These are phyloP conservation scores for Poecile atricapillus DNA, from an alignment of 2,113 vertebrate species.

Conservation along the genomic window DNA sequence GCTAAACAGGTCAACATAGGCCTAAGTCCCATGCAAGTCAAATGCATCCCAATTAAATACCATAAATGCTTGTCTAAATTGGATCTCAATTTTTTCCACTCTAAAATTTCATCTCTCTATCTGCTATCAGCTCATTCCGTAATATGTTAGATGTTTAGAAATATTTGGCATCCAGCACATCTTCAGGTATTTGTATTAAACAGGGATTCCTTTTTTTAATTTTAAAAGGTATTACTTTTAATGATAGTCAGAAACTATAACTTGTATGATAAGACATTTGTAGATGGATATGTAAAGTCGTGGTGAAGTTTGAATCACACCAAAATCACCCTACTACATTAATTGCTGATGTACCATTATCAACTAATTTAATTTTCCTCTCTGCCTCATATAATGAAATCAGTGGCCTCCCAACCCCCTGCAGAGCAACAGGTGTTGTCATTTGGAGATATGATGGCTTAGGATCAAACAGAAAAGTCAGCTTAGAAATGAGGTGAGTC, in stretches of 20 bases:
- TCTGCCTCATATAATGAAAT: background rate
- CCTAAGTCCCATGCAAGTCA: background rate
- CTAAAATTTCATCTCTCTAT: background rate
- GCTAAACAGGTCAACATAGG: background rate
- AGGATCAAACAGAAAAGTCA: background rate
- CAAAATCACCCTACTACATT: background rate
- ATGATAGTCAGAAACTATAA: background rate
- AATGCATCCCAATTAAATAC: background rate
- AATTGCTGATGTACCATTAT: background rate
- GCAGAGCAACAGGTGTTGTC: background rate
- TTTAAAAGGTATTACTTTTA: background rate
- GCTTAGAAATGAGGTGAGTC: background rate
- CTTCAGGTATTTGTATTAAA: background rate
- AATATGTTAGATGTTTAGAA: background rate
- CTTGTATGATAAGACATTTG: background rate
- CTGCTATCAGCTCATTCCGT: background rate
- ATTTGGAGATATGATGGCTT: background rate
- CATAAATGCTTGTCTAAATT: background rate
- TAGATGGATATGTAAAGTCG: background rate
- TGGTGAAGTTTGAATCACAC: background rate
- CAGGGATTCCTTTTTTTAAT: background rate
- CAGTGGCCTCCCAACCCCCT: rapidly evolving
- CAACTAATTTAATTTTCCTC: background rate
- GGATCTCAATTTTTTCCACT: background rate
- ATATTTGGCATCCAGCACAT: background rate